phyloP scores from a whole-genome alignment of 1,140 invertebrate genomes.

The Drosophila watanabei region DNA sequence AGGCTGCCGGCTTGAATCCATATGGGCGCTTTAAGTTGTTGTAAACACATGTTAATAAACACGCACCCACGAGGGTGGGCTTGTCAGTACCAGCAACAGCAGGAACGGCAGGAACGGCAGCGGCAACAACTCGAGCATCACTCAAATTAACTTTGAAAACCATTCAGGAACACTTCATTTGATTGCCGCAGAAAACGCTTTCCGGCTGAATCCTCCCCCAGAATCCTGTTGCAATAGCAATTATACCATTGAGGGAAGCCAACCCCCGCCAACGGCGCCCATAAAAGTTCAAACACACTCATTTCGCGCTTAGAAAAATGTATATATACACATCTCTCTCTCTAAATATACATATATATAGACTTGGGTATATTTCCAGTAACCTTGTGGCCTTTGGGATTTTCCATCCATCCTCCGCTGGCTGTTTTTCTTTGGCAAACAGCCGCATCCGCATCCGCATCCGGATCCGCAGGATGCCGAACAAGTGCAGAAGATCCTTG shows the following conservation, averaged over 20 bases:
- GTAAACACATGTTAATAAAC: constrained; percentile 85
- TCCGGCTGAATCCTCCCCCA: constrained; percentile 15
- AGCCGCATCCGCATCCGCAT: constrained; percentile 25
- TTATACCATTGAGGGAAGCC: constrained; percentile 78
- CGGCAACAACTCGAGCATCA: constrained; percentile 69
- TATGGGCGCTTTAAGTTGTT: constrained; percentile 82
- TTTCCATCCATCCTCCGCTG: background rate
- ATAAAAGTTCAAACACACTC: constrained; percentile 85
- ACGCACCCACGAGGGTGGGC: constrained; percentile 46
- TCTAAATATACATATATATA: background rate
- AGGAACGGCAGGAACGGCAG: constrained; percentile 14
- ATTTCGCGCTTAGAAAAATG: constrained; percentile 82
- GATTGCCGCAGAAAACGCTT: constrained; percentile 74
- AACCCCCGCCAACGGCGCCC: constrained; percentile 50
- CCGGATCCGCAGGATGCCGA: constrained; percentile 49
- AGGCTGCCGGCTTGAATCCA: constrained; percentile 34
- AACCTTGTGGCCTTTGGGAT: constrained; percentile 41
- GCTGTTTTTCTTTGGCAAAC: constrained; percentile 68
- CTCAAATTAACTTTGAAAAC: constrained; percentile 85
- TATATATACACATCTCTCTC: background rate
- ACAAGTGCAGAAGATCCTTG: constrained; percentile 52
- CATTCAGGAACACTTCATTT: constrained; percentile 85
- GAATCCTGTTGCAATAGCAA: constrained; percentile 82
- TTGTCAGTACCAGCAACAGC: constrained; percentile 70
- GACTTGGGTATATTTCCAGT: constrained; percentile 20